These are phyloP conservation scores for Microtus californicus DNA, from an alignment of 2,797 vertebrate species.

Conservation along the genomic window DNA sequence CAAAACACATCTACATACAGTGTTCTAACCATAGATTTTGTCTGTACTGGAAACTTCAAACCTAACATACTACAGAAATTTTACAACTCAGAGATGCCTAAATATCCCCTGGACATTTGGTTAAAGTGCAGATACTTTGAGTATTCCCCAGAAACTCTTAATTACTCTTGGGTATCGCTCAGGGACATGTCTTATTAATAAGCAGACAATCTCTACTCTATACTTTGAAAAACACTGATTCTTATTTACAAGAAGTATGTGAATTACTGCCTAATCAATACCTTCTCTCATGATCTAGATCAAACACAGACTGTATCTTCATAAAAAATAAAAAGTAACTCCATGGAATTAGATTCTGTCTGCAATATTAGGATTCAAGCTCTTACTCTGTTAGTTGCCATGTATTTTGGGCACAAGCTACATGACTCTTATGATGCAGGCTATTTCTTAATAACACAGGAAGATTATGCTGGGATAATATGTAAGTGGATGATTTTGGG, in stretches of 20 bases:
- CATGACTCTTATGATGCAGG: not conserved
- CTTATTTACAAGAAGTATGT: not conserved
- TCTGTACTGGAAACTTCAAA: slow-evolving; percentile 33
- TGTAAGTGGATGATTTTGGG: not conserved
- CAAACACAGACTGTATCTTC: slow-evolving; percentile 19
- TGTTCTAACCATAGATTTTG: not conserved
- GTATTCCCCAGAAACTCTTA: not conserved
- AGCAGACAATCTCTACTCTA: not conserved
- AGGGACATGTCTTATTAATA: not conserved
- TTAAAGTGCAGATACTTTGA: slow-evolving; percentile 14
- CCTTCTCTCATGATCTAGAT: not conserved
- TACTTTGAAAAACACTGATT: not conserved
- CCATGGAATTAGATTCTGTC: not conserved
- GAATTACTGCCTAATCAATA: slow-evolving; percentile 8
- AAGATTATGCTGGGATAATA: not conserved
- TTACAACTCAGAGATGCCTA: not conserved
- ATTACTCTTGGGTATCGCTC: slow-evolving; percentile 27
- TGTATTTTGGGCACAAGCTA: not conserved
- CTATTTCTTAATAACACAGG: not conserved
- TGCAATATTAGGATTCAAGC: not conserved
- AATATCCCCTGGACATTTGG: not conserved
- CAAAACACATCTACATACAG: not conserved
- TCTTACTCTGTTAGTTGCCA: not conserved
- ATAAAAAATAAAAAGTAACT: not conserved
- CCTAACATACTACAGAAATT: not conserved